Conservation (phyloP, 2,888 invertebrate species). For the Griposia aprilina region DNA sequence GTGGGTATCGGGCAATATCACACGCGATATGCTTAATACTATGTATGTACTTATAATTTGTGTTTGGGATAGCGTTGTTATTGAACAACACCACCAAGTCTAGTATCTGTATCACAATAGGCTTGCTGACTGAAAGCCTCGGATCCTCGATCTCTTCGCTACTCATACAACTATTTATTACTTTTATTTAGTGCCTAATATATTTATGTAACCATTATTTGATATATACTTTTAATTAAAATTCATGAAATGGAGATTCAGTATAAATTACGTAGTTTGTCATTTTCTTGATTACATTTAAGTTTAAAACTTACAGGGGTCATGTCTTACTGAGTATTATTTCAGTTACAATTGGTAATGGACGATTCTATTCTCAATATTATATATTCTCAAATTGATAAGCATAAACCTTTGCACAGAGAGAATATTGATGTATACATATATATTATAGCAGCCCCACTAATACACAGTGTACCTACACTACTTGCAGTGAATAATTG, state of each 20-base stretch:
- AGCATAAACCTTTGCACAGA: conserved; percentile 30
- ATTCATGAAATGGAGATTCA: conserved; percentile 34
- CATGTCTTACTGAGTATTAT: conserved; percentile 45
- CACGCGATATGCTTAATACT: conserved; percentile 63
- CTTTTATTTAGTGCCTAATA: conserved; percentile 52
- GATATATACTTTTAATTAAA: conserved; percentile 19
- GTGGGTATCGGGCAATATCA: conserved; percentile 38
- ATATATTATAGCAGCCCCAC: conserved; percentile 37
- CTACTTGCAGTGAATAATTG: conserved; percentile 25
- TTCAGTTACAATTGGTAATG: conserved; percentile 54
- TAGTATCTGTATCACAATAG: conserved; percentile 65
- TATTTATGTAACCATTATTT: conserved; percentile 50
- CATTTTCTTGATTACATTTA: conserved; percentile 21
- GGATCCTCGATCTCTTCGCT: conserved; percentile 29
- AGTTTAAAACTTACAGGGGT: conserved; percentile 21
- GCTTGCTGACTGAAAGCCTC: conserved; percentile 60
- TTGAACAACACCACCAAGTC: conserved; percentile 30
- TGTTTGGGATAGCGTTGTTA: conserved; percentile 49
- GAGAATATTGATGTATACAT: conserved; percentile 33
- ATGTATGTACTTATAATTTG: conserved; percentile 58
- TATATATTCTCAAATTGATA: conserved; percentile 29
- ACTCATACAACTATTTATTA: conserved; percentile 40
- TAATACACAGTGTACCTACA: conserved; percentile 46
- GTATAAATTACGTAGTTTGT: conserved; percentile 47
- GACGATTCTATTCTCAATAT: conserved; percentile 56